Evolutionary conservation across 2,888 invertebrate species (phyloP).

Genomic region (Ditula angustiorana): DNA sequence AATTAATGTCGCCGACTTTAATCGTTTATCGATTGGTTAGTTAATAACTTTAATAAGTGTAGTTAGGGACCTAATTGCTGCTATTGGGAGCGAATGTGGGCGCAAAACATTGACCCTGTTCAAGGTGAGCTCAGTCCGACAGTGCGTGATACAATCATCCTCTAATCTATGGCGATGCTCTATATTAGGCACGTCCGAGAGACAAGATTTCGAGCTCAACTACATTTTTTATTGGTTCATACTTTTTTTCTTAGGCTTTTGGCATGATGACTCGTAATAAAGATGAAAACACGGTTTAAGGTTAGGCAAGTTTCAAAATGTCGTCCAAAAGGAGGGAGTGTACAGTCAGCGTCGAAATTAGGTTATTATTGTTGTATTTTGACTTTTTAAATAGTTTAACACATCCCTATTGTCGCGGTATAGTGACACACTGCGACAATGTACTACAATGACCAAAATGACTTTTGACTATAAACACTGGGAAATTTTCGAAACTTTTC

Average conservation of each 20-base stretch:
- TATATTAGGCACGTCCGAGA: conserved; percentile 18
- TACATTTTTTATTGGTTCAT: neutral
- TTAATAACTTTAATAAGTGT: conserved; percentile 11
- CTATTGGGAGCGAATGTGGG: conserved; percentile 57
- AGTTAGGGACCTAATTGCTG: conserved; percentile 40
- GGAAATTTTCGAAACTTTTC: too few relatives aligned
- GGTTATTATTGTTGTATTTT: too few relatives aligned
- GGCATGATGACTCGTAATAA: too few relatives aligned
- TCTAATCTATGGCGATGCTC: conserved; percentile 52
- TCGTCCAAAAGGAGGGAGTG: too few relatives aligned
- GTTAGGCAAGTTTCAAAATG: too few relatives aligned
- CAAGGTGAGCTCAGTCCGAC: conserved; percentile 66
- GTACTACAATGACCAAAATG: too few relatives aligned
- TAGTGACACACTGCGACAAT: too few relatives aligned
- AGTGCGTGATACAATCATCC: conserved; percentile 47
- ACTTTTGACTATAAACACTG: too few relatives aligned
- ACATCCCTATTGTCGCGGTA: too few relatives aligned
- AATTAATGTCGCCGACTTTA: conserved; percentile 2
- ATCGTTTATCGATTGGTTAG: conserved; percentile 16
- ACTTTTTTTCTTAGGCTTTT: neutral
- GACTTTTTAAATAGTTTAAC: too few relatives aligned
- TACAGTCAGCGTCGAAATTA: too few relatives aligned
- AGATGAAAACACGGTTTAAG: too few relatives aligned
- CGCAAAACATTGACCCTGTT: conserved; percentile 68
- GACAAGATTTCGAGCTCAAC: conserved; percentile 8